Base-by-base conservation (phyloP, 2,113 vertebrate genomes). In the Anoplopoma fimbria region DNA sequence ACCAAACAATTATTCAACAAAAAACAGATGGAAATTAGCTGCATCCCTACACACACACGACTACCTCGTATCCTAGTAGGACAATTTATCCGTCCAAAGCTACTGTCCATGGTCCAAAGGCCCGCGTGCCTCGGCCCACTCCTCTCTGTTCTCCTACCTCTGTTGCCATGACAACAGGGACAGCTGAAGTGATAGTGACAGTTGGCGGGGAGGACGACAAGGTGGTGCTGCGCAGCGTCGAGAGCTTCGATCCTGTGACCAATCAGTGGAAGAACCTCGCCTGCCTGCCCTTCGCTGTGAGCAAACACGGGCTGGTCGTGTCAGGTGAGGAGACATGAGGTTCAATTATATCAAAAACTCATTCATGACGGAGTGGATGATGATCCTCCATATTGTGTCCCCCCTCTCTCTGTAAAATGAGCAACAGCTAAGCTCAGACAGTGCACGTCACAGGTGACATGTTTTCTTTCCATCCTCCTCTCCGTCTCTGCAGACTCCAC, bases 161-260 rank as follows among this genome's bases (percentile, higher is more conserved):
- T 70, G 87, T 91, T 91, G 25, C 88, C 61, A 60, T 63, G 91
- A 81, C 57, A 78, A 84, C 91, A 96, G 96, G 93, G 36, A 94
- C 92, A 9, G 94, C 92, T 25, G 95, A 95, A 76, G 94, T 96
- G 73, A 95, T 96, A 4, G 93, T 96, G 85, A 95, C 95, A 2
- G 96, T 96, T 0, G 96, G 95, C 2, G 95, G 96, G 4, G 96
- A 96, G 85, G 96, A 96, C 12, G 96, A 96, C 89, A 96, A 96
- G 88, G 95, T 96, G 75, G 95, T 96, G 65, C 92, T 96, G 75
- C 94, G 96, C 33, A 96, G 95, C 42, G 95, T 96, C 3, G 95
- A 96, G 88, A 95, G 95, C 85, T 96, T 95, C 33, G 94, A 96
- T 79, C 95, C 95, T 0, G 58, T 95, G 47, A 94, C 90, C 6